Evolutionary conservation across 2,888 invertebrate species (phyloP).

Genomic region (Epinotia demarniana): DNA sequence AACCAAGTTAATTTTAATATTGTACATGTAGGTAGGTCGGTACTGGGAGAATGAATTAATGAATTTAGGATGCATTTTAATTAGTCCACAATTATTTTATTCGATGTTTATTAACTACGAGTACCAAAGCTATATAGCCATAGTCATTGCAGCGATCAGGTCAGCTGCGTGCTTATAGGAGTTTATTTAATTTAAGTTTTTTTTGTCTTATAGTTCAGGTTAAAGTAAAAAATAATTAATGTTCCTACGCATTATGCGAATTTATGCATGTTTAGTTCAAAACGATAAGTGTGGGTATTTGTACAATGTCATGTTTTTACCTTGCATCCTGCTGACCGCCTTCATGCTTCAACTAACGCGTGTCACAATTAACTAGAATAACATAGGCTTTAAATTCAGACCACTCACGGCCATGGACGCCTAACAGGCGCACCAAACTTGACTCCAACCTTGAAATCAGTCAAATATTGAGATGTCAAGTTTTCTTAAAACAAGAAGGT

Average conservation of each 20-base stretch:
- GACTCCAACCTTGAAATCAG: conserved; percentile 49
- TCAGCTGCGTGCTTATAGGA: too few relatives aligned
- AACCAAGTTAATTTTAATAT: neutral
- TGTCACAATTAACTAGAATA: conserved; percentile 28
- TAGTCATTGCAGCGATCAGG: too few relatives aligned
- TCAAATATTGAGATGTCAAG: conserved; percentile 50
- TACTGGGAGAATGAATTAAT: too few relatives aligned
- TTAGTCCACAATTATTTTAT: too few relatives aligned
- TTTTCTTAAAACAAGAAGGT: conserved; percentile 46
- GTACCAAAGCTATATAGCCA: too few relatives aligned
- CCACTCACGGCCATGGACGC: conserved; percentile 23
- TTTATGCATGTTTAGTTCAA: neutral
- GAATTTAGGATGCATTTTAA: too few relatives aligned
- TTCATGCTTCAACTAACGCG: conserved; percentile 13
- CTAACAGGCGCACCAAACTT: conserved; percentile 32
- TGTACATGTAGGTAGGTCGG: too few relatives aligned
- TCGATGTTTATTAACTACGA: too few relatives aligned
- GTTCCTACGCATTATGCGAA: neutral
- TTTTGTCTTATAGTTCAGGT: too few relatives aligned
- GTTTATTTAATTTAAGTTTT: too few relatives aligned
- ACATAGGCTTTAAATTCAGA: conserved; percentile 32
- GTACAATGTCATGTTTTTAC: conserved; percentile 5
- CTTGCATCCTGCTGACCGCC: conserved; percentile 27
- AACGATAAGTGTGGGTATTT: conserved; percentile 3
- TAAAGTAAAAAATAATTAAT: neutral